Percentiles rank a stretch among this genome's conserved stretches.
Evolutionary conservation across 2,113 vertebrate species (phyloP).

Genomic region (rabbit (Oryctolagus cuniculus)): DNA sequence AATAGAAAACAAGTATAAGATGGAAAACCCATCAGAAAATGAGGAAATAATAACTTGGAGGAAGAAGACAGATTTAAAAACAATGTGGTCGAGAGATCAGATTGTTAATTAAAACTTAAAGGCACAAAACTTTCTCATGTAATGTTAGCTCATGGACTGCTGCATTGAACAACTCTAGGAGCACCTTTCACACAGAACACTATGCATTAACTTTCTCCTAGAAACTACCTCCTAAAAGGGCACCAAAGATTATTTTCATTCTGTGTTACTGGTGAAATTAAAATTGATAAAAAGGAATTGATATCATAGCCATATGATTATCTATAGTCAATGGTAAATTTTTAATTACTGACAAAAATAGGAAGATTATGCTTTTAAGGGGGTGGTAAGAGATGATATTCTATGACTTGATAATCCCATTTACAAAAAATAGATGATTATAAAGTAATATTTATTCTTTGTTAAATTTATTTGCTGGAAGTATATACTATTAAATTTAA

Average conservation of each 20-base stretch:
- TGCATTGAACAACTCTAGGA: neutral
- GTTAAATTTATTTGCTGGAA: conserved; percentile 56
- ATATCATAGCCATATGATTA: neutral
- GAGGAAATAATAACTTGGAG: neutral
- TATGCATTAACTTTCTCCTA: neutral
- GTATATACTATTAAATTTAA: neutral
- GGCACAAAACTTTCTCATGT: neutral
- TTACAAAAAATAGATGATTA: neutral
- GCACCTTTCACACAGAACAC: neutral
- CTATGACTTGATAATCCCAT: conserved; percentile 22
- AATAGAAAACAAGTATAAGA: conserved; percentile 33
- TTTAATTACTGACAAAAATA: conserved; percentile 2
- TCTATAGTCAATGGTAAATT: neutral
- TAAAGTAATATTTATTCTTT: conserved; percentile 31
- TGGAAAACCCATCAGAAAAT: conserved; percentile 31
- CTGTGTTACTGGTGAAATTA: neutral
- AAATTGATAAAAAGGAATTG: conserved; percentile 14
- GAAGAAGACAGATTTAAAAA: conserved; percentile 18
- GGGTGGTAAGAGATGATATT: neutral
- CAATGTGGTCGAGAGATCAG: neutral
- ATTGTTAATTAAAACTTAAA: neutral
- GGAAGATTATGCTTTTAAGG: neutral
- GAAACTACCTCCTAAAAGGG: neutral
- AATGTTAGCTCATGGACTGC: neutral
- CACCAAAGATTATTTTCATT: neutral